Conservation (phyloP, 37 sponge, comb jelly and placozoan genomes). For the Oopsacas minuta region DNA sequence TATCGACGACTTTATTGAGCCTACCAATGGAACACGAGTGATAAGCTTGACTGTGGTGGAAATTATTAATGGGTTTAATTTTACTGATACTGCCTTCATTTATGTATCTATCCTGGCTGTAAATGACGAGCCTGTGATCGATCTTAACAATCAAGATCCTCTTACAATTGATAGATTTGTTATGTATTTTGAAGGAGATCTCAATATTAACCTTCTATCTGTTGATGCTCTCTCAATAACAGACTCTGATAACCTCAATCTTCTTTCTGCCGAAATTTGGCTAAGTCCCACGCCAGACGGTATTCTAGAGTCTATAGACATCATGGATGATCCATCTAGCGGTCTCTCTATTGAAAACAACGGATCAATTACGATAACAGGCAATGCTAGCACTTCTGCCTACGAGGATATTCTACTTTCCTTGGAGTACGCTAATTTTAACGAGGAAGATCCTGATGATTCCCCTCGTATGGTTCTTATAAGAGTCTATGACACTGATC, state of each 20-base stretch:
- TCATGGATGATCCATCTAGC: not conserved
- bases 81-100: not conserved
- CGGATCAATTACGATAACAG: not conserved
- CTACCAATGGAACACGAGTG: constrained; percentile 24
- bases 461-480: not conserved
- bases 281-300: not conserved
- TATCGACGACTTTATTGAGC: constrained; percentile 53
- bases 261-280: not conserved
- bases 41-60: constrained; percentile 25
- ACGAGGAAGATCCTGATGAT: not conserved
- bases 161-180: not conserved
- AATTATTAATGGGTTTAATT: not conserved
- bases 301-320: not conserved
- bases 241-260: not conserved
- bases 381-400: not conserved
- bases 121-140: constrained; percentile 8
- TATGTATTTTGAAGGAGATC: not conserved
- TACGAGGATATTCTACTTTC: not conserved
- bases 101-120: not conserved
- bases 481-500: not conserved
- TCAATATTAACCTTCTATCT: not conserved
- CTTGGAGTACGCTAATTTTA: not conserved
- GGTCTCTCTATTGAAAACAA: not conserved
- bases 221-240: not conserved
- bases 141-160: not conserved